These are phyloP conservation scores for Amiota mariae DNA, from an alignment of 2,888 invertebrate genomes.

Conservation along the genomic window DNA sequence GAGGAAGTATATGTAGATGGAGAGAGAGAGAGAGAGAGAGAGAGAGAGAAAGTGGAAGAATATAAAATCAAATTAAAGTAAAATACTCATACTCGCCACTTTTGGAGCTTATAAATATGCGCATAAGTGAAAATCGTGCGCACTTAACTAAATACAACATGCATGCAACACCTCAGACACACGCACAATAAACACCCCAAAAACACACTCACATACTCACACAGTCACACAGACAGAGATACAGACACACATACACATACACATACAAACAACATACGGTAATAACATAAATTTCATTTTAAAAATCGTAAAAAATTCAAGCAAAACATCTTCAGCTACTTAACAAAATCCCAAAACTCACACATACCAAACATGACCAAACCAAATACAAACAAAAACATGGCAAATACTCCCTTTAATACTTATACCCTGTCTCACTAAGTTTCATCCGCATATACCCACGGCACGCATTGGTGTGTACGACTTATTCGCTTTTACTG, in stretches of 20 bases:
- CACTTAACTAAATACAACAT: conserved; percentile 58
- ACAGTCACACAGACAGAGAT: no score
- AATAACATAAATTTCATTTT: conserved; percentile 46
- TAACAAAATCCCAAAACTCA: conserved; percentile 21
- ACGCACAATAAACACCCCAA: conserved; percentile 15
- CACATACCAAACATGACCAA: conserved; percentile 12
- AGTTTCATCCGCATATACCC: not conserved
- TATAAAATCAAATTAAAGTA: conserved; percentile 43
- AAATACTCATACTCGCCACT: conserved; percentile 10
- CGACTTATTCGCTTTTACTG: conserved; percentile 1
- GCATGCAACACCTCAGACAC: not conserved
- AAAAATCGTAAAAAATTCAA: conserved; percentile 46
- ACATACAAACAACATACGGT: conserved; percentile 34
- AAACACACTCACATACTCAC: conserved; percentile 47
- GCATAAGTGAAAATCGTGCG: conserved; percentile 56
- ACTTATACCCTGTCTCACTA: no score
- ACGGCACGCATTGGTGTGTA: not conserved
- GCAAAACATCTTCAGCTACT: conserved; percentile 20
- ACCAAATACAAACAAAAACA: not conserved
- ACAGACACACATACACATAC: conserved; percentile 44
- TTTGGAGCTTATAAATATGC: conserved; percentile 25
- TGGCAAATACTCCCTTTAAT: not conserved
- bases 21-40: not conserved
- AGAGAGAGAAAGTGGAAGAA: conserved; percentile 1
- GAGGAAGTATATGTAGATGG: not conserved